Evolutionary conservation across 2,888 invertebrate genomes (phyloP), one percentile per base, ranked within the genome.

Genomic region (Mesorhabditis sp.): DNA sequence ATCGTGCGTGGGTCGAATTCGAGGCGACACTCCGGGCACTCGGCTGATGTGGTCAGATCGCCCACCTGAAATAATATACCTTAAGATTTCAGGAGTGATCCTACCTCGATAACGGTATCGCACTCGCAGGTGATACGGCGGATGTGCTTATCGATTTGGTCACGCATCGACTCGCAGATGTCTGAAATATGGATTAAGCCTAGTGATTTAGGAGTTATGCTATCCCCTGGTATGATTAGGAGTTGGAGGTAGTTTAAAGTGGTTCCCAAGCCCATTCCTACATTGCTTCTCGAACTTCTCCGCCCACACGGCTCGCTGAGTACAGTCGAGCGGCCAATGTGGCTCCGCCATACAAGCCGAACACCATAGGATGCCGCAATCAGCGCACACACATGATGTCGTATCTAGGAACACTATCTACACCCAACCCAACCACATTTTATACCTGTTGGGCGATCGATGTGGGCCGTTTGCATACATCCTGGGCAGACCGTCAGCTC

Each of bases 251-350:
- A 28, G 28, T 28, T 28, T 28, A 28, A 28, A 28, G 28, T 70
- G 4, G 62, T 44, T 66, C 15, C 44, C 7, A 61, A 41, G 2
- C 6, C 43, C 4, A 68, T 41, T 63, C 66, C 58, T 43, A 72
- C 72, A 76, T 67, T 79, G 77, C 50, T 72, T 69, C 62, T 71
- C 71, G 74, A 74, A 76, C 64, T 79, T 79, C 50, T 70, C 67
- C 28, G 68, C 69, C 80, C 80, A 81, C 45, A 68, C 62, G 4
- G 69, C 67, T 65, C 68, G 72, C 42, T 76, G 67, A 3, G 69
- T 65, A 65, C 81, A 81, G 67, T 61, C 74, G 75, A 81, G 68
- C 44, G 81, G 81, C 76, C 76, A 81, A 69, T 81, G 81, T 7
- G 81, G 81, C 58, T 74, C 77, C 41, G 62, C 44, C 43, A 70